Conservation (phyloP, 2,113 vertebrate genomes). For the Hippoglossus stenolepis region DNA sequence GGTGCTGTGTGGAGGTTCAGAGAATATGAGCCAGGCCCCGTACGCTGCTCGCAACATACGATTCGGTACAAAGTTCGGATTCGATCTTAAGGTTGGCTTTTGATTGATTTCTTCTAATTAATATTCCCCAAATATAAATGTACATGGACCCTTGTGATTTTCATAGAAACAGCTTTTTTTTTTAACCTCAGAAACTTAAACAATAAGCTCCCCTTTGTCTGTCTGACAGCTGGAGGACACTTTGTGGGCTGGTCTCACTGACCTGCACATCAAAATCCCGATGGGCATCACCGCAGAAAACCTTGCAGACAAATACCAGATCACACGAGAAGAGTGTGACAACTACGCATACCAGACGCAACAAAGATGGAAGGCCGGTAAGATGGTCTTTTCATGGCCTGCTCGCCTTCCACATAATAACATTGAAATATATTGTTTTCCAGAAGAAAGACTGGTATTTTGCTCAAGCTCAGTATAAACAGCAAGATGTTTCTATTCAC, state of each 20-base stretch:
- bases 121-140: neutral
- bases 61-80: constrained; percentile 92
- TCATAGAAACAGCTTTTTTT: neutral
- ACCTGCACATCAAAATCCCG: constrained; percentile 87
- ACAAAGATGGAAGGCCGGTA: constrained; percentile 94
- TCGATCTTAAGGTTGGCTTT: constrained; percentile 88
- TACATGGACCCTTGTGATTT: neutral
- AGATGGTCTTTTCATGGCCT: constrained; percentile 35
- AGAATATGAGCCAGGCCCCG: constrained; percentile 95
- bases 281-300: constrained; percentile 98
- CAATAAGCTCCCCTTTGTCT: neutral
- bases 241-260: constrained; percentile 90
- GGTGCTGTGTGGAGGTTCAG: constrained; percentile 92
- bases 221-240: constrained; percentile 90
- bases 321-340: constrained; percentile 92
- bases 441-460: neutral
- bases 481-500: constrained; percentile 20
- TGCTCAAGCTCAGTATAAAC: neutral
- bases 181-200: neutral
- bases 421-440: neutral
- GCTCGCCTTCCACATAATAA: neutral
- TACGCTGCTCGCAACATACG: constrained; percentile 90
- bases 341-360: constrained; percentile 88
- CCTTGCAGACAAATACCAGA: constrained; percentile 90
- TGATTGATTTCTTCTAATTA: neutral